Conservation (phyloP, 2,113 vertebrate species). For the Stercorarius parasiticus region DNA sequence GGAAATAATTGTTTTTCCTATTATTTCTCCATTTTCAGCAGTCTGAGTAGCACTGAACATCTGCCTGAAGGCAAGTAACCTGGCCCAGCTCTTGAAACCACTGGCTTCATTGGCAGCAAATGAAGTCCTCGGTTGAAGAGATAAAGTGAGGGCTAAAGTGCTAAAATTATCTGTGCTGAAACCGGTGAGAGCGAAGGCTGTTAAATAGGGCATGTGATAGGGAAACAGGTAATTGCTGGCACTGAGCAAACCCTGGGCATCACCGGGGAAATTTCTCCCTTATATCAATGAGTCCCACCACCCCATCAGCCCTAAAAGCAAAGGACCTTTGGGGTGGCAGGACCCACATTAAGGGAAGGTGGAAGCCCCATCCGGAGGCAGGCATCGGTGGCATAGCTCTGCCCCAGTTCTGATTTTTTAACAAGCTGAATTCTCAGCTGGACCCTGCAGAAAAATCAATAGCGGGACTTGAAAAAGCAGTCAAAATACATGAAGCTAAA, state of each 20-base stretch:
- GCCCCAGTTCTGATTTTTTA: not conserved
- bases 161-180: not conserved
- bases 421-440: conserved; percentile 23
- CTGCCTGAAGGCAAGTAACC: conserved; percentile 45
- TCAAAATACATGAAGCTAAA: conserved; percentile 8
- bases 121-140: not conserved
- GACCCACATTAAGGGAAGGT: not conserved
- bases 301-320: not conserved
- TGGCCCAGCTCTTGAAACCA: conserved; percentile 23
- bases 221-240: not conserved
- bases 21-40: conserved; percentile 18
- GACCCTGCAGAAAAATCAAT: conserved; percentile 8
- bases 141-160: not conserved
- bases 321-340: not conserved
- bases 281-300: not conserved
- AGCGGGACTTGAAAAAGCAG: not conserved
- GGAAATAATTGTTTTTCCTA: not conserved
- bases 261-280: fast-evolving
- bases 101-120: not conserved
- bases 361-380: not conserved
- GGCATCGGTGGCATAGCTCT: fast-evolving
- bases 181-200: not conserved
- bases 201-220: not conserved
- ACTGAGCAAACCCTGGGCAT: not conserved
- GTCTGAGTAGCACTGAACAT: not conserved